Evolutionary conservation across 2,797 vertebrate species (phyloP).

Genomic region (Sebastes iracundus): DNA sequence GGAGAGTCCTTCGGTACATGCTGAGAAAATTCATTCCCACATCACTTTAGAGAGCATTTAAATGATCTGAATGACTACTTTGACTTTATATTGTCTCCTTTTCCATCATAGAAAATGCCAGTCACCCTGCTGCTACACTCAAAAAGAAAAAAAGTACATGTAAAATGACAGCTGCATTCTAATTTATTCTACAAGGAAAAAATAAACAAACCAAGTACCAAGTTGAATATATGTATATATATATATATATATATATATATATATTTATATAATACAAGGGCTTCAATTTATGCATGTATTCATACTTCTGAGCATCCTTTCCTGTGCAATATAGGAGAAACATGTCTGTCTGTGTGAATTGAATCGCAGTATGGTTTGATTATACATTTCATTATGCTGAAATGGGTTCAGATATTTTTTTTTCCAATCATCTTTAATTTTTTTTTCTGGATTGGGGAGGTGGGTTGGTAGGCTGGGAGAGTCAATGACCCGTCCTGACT

Average conservation of each 20-base stretch:
- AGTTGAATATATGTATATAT: background rate
- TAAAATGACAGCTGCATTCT: conserved; percentile 9
- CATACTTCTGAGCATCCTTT: background rate
- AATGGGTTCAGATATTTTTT: background rate
- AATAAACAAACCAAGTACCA: background rate
- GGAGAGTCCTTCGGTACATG: conserved; percentile 22
- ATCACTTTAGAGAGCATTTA: conserved; percentile 34
- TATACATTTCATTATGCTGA: background rate
- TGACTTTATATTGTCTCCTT: conserved; percentile 26
- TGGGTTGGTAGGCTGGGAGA: too few relatives aligned
- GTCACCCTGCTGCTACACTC: conserved; percentile 23
- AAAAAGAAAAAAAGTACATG: background rate
- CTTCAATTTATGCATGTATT: background rate
- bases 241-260: too few relatives aligned
- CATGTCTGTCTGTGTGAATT: background rate
- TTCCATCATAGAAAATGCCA: conserved; percentile 2
- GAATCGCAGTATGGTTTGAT: background rate
- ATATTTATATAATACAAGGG: background rate
- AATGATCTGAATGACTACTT: conserved; percentile 35
- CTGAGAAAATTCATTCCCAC: conserved; percentile 38
- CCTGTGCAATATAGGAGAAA: background rate
- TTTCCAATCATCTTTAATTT: background rate
- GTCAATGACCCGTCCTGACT: background rate
- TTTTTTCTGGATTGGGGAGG: background rate
- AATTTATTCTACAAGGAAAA: background rate